Evolutionary conservation across 1,140 invertebrate species (phyloP), one percentile per base, ranked within the genome.

Genomic region (Drosophila mayri): DNA sequence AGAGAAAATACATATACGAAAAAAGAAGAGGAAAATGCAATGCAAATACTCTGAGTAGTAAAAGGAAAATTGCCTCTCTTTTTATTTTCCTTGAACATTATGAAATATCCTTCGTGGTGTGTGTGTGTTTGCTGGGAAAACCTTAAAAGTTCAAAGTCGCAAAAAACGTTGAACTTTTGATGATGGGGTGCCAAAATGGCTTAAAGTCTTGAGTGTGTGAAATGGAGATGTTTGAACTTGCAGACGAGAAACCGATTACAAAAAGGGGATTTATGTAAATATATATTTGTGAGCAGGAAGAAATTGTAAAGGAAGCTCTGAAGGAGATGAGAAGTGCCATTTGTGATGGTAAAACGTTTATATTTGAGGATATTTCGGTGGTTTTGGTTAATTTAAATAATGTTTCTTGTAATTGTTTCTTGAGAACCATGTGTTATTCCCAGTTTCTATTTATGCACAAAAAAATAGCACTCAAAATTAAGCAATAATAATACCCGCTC

Each of bases 131-230:
- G 32, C 35, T 37, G 9, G 35, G 0, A 57, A 75, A 75, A 57
- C 72, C 72, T 32, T 75, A 75, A 64, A 75, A 75, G 72, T 73
- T 74, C 71, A 74, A 74, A 73, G 58, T 74, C 58, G 49, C 38
- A 54, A 38, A 37, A 37, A 68, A 37, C 40, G 66, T 58, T 72
- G 52, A 72, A 71, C 66, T 72, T 59, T 72, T 3, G 20, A 38
- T 4, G 35, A n/a, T 43, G 50, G 44, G 25, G 52, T 55, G 60
- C 38, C 43, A 65, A 76, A 76, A 65, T 63, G 71, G 60, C 63
- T 64, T 75, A 32, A 64, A 32, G 63, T 67, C 37, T 71, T 40
- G 54, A 30, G 20, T 61, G 30, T 35, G 40, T 47, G 64, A 76
- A 75, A 76, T 52, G 60, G 60, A 64, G 50, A 49, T 60, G 37